These are phyloP conservation scores for Epirrhoe tristata DNA, from an alignment of 2,888 invertebrate species.

Conservation along the genomic window DNA sequence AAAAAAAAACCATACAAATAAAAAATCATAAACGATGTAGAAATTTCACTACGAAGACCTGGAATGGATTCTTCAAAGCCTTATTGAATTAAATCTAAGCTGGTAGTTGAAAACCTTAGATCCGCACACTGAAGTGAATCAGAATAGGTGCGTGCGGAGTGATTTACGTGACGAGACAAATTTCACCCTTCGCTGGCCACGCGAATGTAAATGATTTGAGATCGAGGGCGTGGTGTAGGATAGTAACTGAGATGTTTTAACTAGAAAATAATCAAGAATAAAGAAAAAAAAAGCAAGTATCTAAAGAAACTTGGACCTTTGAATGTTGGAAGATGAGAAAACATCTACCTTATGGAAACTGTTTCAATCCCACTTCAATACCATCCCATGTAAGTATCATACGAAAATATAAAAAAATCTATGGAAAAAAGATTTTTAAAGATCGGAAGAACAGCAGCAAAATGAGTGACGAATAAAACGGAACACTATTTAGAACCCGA, in stretches of 20 bases:
- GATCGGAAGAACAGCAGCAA: background rate
- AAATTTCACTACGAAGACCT: background rate
- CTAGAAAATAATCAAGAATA: no score
- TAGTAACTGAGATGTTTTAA: background rate
- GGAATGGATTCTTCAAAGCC: background rate
- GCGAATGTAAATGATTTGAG: constrained; percentile 26
- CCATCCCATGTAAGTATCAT: no score
- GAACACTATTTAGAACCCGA: background rate
- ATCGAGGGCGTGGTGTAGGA: constrained; percentile 14
- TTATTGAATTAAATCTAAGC: background rate
- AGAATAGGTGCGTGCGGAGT: constrained; percentile 7
- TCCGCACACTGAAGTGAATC: constrained; percentile 12
- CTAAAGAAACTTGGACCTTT: no score
- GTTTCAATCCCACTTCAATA: no score
- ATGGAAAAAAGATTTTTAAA: background rate
- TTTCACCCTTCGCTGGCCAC: constrained; percentile 47
- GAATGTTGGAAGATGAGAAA: no score
- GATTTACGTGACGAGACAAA: constrained; percentile 33
- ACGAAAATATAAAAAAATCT: background rate
- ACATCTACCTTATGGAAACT: no score
- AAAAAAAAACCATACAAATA: no score
- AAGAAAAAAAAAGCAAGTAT: no score
- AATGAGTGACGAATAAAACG: background rate
- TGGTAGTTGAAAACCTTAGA: constrained; percentile 1
- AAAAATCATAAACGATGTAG: no score